Percentiles rank a stretch among this genome's conserved stretches.
Evolutionary conservation across 2,113 vertebrate species (phyloP).

Genomic region (Dinomys branickii): DNA sequence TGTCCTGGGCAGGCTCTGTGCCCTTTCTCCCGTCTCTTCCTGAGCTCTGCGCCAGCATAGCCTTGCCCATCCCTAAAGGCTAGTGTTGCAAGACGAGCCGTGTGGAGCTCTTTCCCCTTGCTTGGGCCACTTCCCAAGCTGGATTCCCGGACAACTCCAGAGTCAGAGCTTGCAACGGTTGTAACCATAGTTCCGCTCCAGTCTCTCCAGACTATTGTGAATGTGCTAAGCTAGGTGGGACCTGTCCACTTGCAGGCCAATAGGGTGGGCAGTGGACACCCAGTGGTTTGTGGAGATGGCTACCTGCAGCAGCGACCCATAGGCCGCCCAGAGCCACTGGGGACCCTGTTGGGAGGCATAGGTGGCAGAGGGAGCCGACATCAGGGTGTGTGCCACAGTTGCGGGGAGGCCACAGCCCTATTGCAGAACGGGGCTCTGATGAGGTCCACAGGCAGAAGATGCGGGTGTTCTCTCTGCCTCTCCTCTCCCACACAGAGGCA

Average conservation of each 20-base stretch:
- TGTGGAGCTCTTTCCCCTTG: neutral
- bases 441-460: neutral
- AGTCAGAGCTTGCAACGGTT: neutral
- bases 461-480: neutral
- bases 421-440: neutral
- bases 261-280: neutral
- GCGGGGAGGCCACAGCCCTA: neutral
- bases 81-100: neutral
- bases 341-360: neutral
- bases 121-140: neutral
- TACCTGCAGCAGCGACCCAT: neutral
- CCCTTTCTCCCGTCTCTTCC: neutral
- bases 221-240: neutral
- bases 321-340: neutral
- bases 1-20: neutral
- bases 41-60: neutral
- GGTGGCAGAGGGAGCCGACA: neutral
- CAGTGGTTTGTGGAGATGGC: neutral
- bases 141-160: neutral
- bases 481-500: neutral
- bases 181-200: neutral
- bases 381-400: neutral
- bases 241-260: neutral
- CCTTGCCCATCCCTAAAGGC: neutral
- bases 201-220: neutral